Percentiles rank a stretch among this genome's conserved stretches.
Conservation (phyloP, 2,113 vertebrate species). For the Neofelis nebulosa region DNA sequence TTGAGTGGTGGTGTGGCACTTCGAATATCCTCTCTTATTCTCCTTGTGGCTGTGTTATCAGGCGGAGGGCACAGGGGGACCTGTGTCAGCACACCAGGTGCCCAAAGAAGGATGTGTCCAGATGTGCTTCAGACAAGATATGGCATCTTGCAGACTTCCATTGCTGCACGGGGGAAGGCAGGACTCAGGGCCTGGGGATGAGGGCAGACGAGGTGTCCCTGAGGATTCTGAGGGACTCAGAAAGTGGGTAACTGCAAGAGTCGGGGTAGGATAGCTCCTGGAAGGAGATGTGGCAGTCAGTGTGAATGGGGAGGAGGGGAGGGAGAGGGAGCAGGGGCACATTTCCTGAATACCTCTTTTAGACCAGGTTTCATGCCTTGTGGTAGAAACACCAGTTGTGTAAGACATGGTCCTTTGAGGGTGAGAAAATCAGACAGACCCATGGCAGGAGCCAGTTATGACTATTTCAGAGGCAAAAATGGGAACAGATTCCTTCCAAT, state of each 20-base stretch:
- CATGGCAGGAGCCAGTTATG: background rate
- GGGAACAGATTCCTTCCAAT: background rate
- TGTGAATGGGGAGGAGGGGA: fast-evolving
- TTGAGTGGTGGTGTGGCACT: background rate
- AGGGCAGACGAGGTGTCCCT: background rate
- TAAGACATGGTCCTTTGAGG: background rate
- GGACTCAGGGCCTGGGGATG: fast-evolving
- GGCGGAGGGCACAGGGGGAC: background rate
- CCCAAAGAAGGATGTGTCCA: background rate
- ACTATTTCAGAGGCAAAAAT: background rate
- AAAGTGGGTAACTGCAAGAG: background rate
- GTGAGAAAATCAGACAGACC: background rate
- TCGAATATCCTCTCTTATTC: fast-evolving
- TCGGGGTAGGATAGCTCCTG: background rate
- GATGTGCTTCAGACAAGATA: background rate
- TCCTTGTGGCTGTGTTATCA: background rate
- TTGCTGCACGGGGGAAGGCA: too few species aligned
- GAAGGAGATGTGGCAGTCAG: background rate
- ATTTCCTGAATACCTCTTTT: fast-evolving
- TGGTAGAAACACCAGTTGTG: background rate
- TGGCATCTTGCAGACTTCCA: background rate
- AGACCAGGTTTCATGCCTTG: background rate
- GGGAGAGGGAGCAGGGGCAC: too few species aligned
- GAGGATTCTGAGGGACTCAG: background rate
- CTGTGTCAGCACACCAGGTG: background rate